Conservation (phyloP, 2,113 vertebrate species). For the Tricholaema leucomelas region DNA sequence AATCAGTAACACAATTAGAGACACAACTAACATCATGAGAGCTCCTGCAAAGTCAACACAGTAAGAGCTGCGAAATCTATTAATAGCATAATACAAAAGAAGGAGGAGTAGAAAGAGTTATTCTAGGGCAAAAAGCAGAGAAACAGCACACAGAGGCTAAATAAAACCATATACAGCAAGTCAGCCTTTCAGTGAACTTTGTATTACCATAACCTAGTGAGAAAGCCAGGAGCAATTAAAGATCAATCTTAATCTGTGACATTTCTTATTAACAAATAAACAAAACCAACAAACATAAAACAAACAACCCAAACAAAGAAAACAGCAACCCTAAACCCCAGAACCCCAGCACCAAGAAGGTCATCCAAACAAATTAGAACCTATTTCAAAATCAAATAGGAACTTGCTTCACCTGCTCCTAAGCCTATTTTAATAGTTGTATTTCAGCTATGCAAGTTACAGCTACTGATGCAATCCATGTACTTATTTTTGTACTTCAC, state of each 20-base stretch:
- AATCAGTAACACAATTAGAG: neutral
- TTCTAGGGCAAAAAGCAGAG: neutral
- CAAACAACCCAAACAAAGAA: neutral
- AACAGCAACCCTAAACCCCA: neutral
- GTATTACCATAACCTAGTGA: neutral
- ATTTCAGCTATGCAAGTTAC: neutral
- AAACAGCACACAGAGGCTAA: neutral
- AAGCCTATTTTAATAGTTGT: neutral
- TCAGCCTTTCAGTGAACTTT: neutral
- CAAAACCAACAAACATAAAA: neutral
- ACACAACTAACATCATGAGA: neutral
- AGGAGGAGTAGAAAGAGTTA: neutral
- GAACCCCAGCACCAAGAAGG: neutral
- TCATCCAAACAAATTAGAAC: neutral
- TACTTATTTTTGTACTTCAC: neutral
- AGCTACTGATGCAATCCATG: neutral
- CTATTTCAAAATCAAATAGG: neutral
- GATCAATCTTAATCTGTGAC: neutral
- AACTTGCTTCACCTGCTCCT: neutral
- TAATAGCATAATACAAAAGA: neutral
- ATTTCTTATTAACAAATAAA: neutral
- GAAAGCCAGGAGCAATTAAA: no score
- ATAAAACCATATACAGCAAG: neutral
- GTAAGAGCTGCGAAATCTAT: no score
- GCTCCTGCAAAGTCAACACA: neutral